These are phyloP conservation scores for Cataglyphis cursor DNA, from an alignment of 2,888 invertebrate species.

Conservation along the genomic window DNA sequence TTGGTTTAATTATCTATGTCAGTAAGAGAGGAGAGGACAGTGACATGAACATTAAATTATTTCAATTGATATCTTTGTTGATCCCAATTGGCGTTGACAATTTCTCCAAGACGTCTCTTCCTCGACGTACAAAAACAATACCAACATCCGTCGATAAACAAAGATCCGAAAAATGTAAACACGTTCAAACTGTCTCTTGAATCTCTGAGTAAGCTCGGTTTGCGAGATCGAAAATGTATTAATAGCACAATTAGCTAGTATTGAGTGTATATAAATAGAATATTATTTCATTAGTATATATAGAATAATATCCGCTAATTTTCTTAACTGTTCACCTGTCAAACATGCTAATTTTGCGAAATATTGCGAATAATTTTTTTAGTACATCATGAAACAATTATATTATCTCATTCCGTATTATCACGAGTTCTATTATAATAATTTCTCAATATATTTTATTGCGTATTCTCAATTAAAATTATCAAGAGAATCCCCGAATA, in stretches of 20 bases:
- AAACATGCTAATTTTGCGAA: background rate
- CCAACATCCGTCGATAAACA: background rate
- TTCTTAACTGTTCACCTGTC: background rate
- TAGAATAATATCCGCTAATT: background rate
- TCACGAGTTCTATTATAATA: background rate
- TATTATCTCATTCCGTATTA: background rate
- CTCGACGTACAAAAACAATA: background rate
- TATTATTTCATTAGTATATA: background rate
- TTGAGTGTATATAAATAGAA: background rate
- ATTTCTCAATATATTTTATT: background rate
- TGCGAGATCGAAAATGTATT: background rate
- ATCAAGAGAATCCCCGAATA: background rate
- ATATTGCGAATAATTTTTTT: background rate
- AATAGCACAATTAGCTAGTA: background rate
- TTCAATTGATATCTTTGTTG: background rate
- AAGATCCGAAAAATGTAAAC: background rate
- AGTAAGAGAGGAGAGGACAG: background rate
- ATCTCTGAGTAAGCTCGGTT: background rate
- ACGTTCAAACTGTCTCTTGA: slow-evolving; percentile 1
- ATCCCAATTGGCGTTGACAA: background rate
- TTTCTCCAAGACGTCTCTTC: background rate
- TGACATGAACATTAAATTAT: background rate
- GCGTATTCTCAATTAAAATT: background rate
- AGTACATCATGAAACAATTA: background rate
- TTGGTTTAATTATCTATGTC: background rate